Evolutionary conservation across 2,113 vertebrate species (phyloP).

Genomic region (Lynx canadensis): DNA sequence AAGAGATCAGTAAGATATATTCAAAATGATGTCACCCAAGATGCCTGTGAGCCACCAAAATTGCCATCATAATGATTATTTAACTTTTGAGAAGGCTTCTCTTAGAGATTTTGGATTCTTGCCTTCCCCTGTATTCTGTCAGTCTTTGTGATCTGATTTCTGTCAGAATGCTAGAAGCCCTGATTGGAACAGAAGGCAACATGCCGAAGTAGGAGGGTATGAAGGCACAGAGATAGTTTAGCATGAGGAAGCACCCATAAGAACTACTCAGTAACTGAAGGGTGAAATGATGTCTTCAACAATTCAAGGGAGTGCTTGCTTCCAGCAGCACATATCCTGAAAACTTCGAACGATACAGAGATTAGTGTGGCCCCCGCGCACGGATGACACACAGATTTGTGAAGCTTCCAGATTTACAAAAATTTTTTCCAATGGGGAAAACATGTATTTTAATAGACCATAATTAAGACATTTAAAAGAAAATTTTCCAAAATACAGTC

Average conservation of each 20-base stretch:
- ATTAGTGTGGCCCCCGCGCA: too few species aligned
- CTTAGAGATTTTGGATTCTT: neutral
- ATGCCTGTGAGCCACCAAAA: neutral
- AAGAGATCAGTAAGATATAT: slow-evolving; percentile 9
- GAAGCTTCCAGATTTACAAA: too few species aligned
- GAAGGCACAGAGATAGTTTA: neutral
- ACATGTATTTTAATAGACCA: neutral
- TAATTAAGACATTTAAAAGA: neutral
- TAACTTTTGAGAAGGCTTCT: neutral
- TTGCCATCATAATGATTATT: neutral
- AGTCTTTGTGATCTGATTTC: neutral
- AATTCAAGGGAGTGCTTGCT: neutral
- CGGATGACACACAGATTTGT: too few species aligned
- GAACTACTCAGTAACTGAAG: neutral
- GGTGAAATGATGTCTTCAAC: neutral
- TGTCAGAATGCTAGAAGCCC: neutral
- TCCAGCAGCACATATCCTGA: too few species aligned
- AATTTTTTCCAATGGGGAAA: neutral
- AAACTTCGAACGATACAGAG: too few species aligned
- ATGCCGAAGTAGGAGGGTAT: neutral
- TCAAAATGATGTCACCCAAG: neutral
- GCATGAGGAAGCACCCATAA: neutral
- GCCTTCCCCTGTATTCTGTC: neutral
- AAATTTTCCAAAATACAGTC: neutral
- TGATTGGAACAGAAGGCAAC: neutral